Evolutionary conservation across 2,797 vertebrate species (phyloP), one percentile per base, ranked within the genome.

Genomic region (Lagodon rhomboides): DNA sequence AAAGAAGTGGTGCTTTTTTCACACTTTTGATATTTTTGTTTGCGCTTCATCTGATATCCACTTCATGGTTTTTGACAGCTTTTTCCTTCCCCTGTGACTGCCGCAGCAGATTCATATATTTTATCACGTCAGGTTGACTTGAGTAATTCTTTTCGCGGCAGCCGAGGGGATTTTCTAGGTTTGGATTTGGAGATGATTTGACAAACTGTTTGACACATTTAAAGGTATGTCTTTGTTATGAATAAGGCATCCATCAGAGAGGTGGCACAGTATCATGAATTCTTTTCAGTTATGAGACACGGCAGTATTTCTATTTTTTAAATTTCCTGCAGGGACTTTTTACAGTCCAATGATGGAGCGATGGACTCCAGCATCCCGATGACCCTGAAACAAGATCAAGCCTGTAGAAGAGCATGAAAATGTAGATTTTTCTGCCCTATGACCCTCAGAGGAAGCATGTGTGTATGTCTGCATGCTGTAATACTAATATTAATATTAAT

Each of bases 61-160:
- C 15, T 49, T 74, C 3, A 77, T 79, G 47, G 34, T 44, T 27
- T 18, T 13, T 79, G 72, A 76, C 71, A 80, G 53, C 5, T 60
- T 20, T 58, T 65, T 67, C 50, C 53, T 43, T n/a, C 50, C 46
- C n/a, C 49, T 63, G 55, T 13, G n/a, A 5, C 50, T 47, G 23
- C 3, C 44, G 49, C 34, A 7, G 8, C 30, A 41, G 59, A 16
- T 59, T 50, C 41, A 76, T 46, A 53, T 27, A 51, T 56, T 75
- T 50, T 16, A n/a, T 46, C 53, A 49, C 22, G 53, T 70, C 61
- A 74, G 60, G 51, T 53, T 27, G 66, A 68, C 16, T 51, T 25
- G 38, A 76, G 63, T 34, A 11, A 34, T 20, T 59, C 23, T 73
- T 51, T 22, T 11, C 34, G 34, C 34, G 9, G 1, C 44, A 44